A percentile compares a stretch with the other conserved stretches of the same genome.
Conservation (phyloP, 2,888 invertebrate genomes). For the Megaustenia siamemsis region DNA sequence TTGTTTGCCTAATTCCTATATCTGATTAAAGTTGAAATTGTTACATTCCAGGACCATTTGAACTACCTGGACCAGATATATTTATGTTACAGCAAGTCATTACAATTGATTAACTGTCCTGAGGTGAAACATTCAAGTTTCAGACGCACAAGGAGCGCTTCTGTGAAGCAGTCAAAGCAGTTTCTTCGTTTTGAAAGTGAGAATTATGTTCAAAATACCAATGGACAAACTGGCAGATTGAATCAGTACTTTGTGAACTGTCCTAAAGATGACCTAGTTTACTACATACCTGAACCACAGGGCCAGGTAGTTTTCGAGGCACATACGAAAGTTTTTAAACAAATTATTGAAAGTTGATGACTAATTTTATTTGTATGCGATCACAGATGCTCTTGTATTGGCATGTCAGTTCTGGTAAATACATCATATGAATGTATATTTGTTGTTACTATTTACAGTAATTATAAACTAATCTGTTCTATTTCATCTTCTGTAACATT, state of each 20-base stretch:
- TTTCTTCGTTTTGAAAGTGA: slow-evolving; percentile 6
- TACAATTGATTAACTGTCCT: slow-evolving; percentile 22
- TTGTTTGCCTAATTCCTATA: too few relatives aligned
- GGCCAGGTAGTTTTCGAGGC: background rate
- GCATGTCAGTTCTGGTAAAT: too few relatives aligned
- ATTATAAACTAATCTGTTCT: too few relatives aligned
- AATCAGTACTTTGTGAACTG: background rate
- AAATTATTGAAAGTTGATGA: background rate
- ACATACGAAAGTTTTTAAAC: background rate
- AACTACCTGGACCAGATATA: slow-evolving; percentile 46
- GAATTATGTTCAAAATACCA: background rate
- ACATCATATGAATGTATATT: too few relatives aligned
- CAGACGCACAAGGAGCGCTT: background rate
- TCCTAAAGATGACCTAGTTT: background rate
- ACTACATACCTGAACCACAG: background rate
- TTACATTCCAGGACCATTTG: background rate
- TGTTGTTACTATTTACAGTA: too few relatives aligned
- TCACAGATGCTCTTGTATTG: too few relatives aligned
- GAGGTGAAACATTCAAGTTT: too few relatives aligned
- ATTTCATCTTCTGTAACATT: too few relatives aligned
- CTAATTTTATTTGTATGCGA: too few relatives aligned
- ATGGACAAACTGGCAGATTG: background rate
- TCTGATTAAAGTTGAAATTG: too few relatives aligned
- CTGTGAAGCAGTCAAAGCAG: background rate
- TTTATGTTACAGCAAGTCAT: slow-evolving; percentile 41